phyloP scores from a whole-genome alignment of 2,797 vertebrate species.

The Forpus xanthops region DNA sequence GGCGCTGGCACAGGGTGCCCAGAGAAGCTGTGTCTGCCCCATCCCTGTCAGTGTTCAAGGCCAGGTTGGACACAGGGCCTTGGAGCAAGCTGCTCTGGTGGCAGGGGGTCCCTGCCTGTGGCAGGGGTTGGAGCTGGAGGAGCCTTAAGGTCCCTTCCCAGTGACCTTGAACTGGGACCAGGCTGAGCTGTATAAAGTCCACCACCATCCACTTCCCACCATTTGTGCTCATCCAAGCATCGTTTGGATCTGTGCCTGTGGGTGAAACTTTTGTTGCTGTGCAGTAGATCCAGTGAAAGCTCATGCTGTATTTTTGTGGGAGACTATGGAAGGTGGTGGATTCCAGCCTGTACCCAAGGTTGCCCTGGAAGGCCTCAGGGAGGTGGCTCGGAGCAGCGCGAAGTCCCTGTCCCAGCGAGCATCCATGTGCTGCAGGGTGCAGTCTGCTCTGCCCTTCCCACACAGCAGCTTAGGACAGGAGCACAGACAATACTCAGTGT shows the following conservation, averaged over 20 bases:
- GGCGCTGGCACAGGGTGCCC: too few relatives aligned
- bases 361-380: neutral
- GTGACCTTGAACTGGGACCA: neutral
- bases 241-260: accelerated
- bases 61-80: neutral
- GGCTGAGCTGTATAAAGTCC: neutral
- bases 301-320: neutral
- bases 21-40: too few relatives aligned
- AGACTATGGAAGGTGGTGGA: neutral
- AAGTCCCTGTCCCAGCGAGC: neutral
- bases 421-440: accelerated
- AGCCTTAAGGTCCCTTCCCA: neutral
- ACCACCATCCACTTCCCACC: neutral
- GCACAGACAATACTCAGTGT: neutral
- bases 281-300: neutral
- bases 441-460: too few relatives aligned
- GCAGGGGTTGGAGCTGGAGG: neutral
- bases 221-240: neutral
- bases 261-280: neutral
- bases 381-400: neutral
- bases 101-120: neutral
- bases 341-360: neutral
- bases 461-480: neutral
- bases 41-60: too few relatives aligned
- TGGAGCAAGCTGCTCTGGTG: neutral